Base-by-base conservation (phyloP, 2,113 vertebrate genomes). In the Speoplatyrhinus poulsoni region DNA sequence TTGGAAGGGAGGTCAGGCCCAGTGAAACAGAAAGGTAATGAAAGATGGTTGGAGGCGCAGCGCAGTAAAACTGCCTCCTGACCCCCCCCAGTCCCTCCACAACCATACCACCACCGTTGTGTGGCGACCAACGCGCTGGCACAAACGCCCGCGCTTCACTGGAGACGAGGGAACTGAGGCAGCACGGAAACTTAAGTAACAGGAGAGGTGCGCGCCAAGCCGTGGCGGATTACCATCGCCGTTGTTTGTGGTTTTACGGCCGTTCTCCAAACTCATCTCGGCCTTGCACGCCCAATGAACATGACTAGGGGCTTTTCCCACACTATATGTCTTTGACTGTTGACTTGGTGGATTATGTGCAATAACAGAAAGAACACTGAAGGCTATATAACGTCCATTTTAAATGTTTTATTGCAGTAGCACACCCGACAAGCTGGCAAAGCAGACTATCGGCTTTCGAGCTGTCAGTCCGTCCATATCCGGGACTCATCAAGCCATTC, bases 1-100 rank as follows among this genome's bases (percentile, higher is more conserved):
- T 70, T 64, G 62, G 54, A 65, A 74, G 60, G 78, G 79, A 76
- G 89, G 86, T 87, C 82, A 74, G 84, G 70, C 68, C 67, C 72
- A 72, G 82, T 69, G 69, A 88, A 81, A 86, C 86, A 88, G 89
- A 90, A 89, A 88, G 87, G 88, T 92, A 91, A 91, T 88, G 90
- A 93, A 90, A 90, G 88, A 88, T 76, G 85, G 79, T 65, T 82
- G 82, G 67, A 86, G 77, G 82, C 61, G 16, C 70, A 57, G 73
- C 57, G 8, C 67, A 81, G 32, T 41, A 41, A 41, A 41, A 53
- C 46, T 69, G 76, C 82, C 80, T 68, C 65, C 73, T 52, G 69
- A 62, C 70, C 60, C 61, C 65, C 70, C 67, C 68, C 26, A 26
- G 26, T 26, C 26, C 26, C 26, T 26, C 26, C 26, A 26, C 75